Base-by-base conservation (phyloP, 2,888 invertebrate genomes). In the Drosophila robusta region DNA sequence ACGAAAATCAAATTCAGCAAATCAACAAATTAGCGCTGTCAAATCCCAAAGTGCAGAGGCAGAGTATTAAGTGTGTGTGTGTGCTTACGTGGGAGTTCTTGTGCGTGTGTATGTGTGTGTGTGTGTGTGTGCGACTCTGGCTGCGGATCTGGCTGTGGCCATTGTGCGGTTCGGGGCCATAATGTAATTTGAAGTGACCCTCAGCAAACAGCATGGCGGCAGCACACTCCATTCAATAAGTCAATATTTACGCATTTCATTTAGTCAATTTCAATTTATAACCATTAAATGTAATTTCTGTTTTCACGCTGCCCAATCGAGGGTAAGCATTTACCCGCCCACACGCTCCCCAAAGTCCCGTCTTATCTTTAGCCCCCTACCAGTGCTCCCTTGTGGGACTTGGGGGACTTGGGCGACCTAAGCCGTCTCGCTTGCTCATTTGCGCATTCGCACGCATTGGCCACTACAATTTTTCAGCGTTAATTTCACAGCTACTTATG, bases 171-270 rank as follows among this genome's bases (percentile, higher is more conserved):
- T 52, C 26, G 46, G 49, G 56, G 55, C 61, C 54, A 57, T 77
- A 78, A 78, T 77, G 63, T 66, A 64, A 78, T 75, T 75, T 75
- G 63, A 68, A 75, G 70, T 78, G 77, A 78, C 75, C 75, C 77
- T 70, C 39, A 22, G 46, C 50, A 76, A 78, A 78, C 63, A 71
- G 62, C 39, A 44, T 52, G 51, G 36, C 56, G 47, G 41, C 49
- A 41, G 47, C 42, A 57, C 57, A 75, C 51, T 75, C 58, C 68
- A 64, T 78, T 74, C 64, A 73, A 75, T 75, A 85, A 84, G 89
- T 85, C 85, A 85, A 85, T 89, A 85, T 85, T 87, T 85, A 84
- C 84, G 74, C 84, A 87, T 85, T 85, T 85, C 81, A 87, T 85
- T 89, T 76, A 84, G 70, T 87, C 85, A 85, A 67, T 89, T 89